phyloP scores from a whole-genome alignment of 1,140 invertebrate genomes.

The Heliothis virescens region DNA sequence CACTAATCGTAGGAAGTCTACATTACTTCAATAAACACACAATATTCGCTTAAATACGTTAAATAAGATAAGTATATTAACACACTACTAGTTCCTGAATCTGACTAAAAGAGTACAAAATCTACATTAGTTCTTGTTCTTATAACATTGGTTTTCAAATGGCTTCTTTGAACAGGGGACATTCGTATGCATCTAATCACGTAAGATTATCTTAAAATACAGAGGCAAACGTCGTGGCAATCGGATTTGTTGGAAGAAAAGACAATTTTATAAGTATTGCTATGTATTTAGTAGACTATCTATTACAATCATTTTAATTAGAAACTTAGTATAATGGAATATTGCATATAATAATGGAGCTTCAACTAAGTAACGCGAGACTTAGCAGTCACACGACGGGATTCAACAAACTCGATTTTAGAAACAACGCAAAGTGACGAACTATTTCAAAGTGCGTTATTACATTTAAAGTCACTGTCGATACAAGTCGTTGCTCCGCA shows the following conservation, averaged over 20 bases:
- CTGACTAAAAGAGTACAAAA: conserved; percentile 29
- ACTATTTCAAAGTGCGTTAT: conserved; percentile 23
- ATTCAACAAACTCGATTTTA: not conserved
- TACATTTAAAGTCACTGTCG: conserved; percentile 6
- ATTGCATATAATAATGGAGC: conserved; percentile 2
- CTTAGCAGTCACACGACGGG: not conserved
- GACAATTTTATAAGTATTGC: not conserved
- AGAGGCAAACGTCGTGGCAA: conserved; percentile 17
- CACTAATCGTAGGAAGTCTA: conserved; percentile 40
- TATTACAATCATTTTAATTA: not conserved
- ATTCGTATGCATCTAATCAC: not conserved
- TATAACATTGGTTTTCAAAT: not conserved
- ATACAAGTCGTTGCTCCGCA: conserved; percentile 26
- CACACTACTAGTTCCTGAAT: conserved; percentile 20
- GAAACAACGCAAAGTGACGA: not conserved
- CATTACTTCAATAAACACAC: conserved; percentile 47
- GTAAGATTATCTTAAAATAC: conserved; percentile 3
- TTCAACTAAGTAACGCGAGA: conserved; percentile 1
- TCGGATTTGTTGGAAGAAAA: not conserved
- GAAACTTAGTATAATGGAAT: conserved; percentile 17
- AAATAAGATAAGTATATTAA: conserved; percentile 30
- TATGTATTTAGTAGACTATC: conserved; percentile 9
- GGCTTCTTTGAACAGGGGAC: not conserved
- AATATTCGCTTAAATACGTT: conserved; percentile 38
- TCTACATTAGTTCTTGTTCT: not conserved